A percentile compares a stretch with the other conserved stretches of the same genome.
phyloP scores from a whole-genome alignment of 1,140 invertebrate genomes.

The Cecropterus lyciades region DNA sequence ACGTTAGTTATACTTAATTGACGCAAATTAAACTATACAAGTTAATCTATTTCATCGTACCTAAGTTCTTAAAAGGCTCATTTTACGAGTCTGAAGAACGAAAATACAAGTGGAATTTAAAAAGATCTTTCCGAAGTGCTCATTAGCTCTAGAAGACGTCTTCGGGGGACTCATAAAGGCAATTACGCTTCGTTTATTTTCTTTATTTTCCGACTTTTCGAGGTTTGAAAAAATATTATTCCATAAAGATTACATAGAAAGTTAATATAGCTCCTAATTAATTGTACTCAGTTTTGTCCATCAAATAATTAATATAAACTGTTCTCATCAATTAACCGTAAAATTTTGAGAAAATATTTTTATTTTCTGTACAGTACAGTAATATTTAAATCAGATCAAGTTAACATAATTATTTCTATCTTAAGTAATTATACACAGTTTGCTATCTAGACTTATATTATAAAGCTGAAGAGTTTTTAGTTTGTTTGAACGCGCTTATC shows the following conservation, averaged over 20 bases:
- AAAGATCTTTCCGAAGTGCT: slow-evolving; percentile 62
- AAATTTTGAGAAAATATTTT: neutral
- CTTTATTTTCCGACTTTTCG: slow-evolving; percentile 37
- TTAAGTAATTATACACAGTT: too few relatives aligned
- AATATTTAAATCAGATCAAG: too few relatives aligned
- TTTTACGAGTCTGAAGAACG: slow-evolving; percentile 49
- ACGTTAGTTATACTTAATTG: too few relatives aligned
- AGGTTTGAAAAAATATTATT: slow-evolving; percentile 7
- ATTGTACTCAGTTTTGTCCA: neutral
- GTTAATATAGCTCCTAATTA: slow-evolving; percentile 8
- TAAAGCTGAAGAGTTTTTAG: too few relatives aligned
- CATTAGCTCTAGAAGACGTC: slow-evolving; percentile 59
- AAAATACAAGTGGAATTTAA: slow-evolving; percentile 45
- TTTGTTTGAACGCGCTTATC: too few relatives aligned
- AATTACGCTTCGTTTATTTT: slow-evolving; percentile 61
- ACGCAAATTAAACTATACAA: too few relatives aligned
- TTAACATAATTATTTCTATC: too few relatives aligned
- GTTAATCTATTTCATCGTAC: too few relatives aligned
- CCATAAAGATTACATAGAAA: neutral
- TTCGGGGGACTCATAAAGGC: slow-evolving; percentile 60
- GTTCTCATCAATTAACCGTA: too few relatives aligned
- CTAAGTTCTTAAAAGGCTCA: slow-evolving; percentile 38
- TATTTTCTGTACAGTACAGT: too few relatives aligned
- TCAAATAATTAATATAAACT: too few relatives aligned
- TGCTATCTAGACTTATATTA: too few relatives aligned